Base-by-base conservation (phyloP, 2,888 invertebrate species). In the Latrodectus hesperus region DNA sequence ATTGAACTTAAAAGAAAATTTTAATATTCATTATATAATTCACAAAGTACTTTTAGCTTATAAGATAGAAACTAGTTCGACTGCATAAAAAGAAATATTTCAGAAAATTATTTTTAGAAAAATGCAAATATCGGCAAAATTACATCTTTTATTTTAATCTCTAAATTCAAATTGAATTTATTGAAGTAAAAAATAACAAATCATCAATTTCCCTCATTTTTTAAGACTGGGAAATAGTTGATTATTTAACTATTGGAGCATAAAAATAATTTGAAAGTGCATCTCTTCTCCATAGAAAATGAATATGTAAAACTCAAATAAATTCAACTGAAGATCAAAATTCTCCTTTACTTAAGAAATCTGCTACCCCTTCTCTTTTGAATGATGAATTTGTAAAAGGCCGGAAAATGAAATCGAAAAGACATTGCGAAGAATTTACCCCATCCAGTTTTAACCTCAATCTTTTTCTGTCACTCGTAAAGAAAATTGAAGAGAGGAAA, bases 381-480 rank as follows among this genome's bases (percentile, higher is more conserved):
- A 60, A 60, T 10, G 12, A 60, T 10, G 12, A 60, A 60, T 16
- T 16, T 60, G 60, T 60, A 60, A 60, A 60, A 60, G 60, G 60
- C 38, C 38, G 60, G 60, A 12, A 60, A 60, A 11, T 12, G 60
- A 60, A 60, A 60, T 60, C 60, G 60, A 16, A 77, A 72, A 60
- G 12, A 72, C 60, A 73, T 73, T 12, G 38, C 52, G 65, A 74
- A 67, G 73, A 73, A 73, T 81, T 81, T 74, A 73, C 74, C 73
- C 3, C 12, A 53, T 52, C 81, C 52, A 53, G 73, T 74, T 74
- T 73, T 73, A 81, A 74, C 81, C 81, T 52, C 81, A 77, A 77
- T 77, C 77, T 77, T 9, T 77, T 68, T 67, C 77, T 16, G 5
- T 53, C 77, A 77, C 16, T 51, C 10, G 9, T 53, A 53, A n/a